Evolutionary conservation across 2,797 vertebrate genomes (phyloP).

Genomic region (Macropus fuliginosus): DNA sequence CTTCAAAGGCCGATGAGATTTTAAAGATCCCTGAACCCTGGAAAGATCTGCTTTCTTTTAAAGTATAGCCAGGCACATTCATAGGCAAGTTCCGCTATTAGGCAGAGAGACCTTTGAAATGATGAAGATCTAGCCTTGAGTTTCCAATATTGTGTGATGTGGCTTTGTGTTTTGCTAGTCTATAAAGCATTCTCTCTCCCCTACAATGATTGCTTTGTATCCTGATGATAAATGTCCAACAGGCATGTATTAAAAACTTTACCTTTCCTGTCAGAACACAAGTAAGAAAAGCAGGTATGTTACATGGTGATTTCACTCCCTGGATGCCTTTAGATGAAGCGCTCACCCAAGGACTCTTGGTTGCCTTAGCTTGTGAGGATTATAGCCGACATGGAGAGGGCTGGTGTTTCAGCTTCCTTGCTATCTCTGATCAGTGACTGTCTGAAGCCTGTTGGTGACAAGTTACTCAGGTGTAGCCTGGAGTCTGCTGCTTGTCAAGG

Average conservation of each 20-base stretch:
- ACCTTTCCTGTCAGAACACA: not conserved
- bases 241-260: constrained; percentile 18
- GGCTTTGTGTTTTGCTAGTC: not conserved
- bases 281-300: not conserved
- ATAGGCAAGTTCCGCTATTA: not conserved
- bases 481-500: constrained; percentile 45
- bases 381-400: not conserved
- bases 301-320: rapidly evolving
- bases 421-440: constrained; percentile 38
- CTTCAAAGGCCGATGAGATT: constrained; percentile 74
- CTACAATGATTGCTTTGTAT: not conserved
- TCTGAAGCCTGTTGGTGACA: constrained; percentile 27
- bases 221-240: not conserved
- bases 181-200: not conserved
- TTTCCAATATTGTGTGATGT: not conserved
- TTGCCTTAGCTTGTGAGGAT: not conserved
- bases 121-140: not conserved
- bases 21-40: constrained; percentile 65
- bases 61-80: constrained; percentile 55
- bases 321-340: not conserved
- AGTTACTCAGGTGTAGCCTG: constrained; percentile 8
- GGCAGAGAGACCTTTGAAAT: not conserved
- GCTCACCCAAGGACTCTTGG: not conserved
- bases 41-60: constrained; percentile 73
- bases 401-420: not conserved